Evolutionary conservation across 2,113 vertebrate genomes (phyloP).

Genomic region (Diadophis punctatus): DNA sequence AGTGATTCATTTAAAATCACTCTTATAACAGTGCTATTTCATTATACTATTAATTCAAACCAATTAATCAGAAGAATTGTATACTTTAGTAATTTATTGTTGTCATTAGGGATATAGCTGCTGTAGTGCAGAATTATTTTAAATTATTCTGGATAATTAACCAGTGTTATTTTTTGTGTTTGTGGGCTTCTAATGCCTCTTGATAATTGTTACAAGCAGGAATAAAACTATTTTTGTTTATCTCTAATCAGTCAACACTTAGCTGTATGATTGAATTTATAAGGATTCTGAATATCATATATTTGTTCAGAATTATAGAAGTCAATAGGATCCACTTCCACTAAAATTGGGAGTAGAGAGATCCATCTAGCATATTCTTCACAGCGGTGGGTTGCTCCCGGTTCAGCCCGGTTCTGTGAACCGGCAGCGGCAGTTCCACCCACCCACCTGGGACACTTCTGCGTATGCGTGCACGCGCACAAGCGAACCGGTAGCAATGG

Average conservation of each 20-base stretch:
- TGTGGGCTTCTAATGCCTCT: constrained; percentile 42
- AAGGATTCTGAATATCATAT: constrained; percentile 43
- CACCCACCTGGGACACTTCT: no score
- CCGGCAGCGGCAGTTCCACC: no score
- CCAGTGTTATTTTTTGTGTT: constrained; percentile 26
- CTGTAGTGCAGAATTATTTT: constrained; percentile 70
- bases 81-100: constrained; percentile 48
- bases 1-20: constrained; percentile 33
- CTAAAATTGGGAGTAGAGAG: neutral
- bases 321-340: neutral
- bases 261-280: constrained; percentile 59
- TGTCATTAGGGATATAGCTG: constrained; percentile 59
- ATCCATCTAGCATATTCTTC: neutral
- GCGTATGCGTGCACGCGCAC: no score
- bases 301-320: neutral
- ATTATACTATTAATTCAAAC: constrained; percentile 63
- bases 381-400: neutral
- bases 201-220: constrained; percentile 42
- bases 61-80: constrained; percentile 46
- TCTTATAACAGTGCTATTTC: constrained; percentile 43
- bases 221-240: constrained; percentile 38
- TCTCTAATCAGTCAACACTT: constrained; percentile 59
- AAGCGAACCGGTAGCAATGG: no score
- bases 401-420: no score
- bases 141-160: constrained; percentile 62